Evolutionary conservation across 2,113 vertebrate genomes (phyloP), one percentile per base, ranked within the genome.

Genomic region (Excalfactoria chinensis): DNA sequence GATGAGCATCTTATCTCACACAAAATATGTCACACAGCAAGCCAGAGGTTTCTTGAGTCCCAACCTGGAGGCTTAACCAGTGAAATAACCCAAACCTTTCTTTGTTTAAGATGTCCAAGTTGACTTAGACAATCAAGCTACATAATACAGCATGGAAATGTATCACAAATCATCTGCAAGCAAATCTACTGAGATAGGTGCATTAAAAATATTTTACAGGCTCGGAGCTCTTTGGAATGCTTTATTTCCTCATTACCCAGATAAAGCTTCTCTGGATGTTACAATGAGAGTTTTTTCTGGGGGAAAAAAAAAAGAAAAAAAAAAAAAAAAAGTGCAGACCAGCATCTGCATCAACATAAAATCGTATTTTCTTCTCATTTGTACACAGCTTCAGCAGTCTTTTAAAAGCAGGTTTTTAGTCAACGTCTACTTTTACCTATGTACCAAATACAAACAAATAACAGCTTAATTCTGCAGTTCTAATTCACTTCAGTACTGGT

Each of bases 201-300:
- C 7, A 30, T 64, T 53, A 25, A 84, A 90, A 72, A 64, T 53
- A 48, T 41, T 69, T 26, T 17, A 48, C 5, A 40, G 30, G 63
- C 8, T 66, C 0, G 0, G 17, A 63, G 13, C 4, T 80, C 14
- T 30, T 56, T 2, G 2, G 19, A 89, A 59, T 71, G 67, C 1
- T n/a, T 43, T 64, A 17, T 68, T 85, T 55, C 8, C 7, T 44
- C 35, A 26, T 75, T 53, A 82, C 4, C 58, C 48, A 53, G 7
- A 66, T 26, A 32, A 43, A 66, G 51, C 30, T 56, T 16, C 22
- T 72, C 22, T 23, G 0, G 3, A 30, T 21, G 16, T 15, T 40
- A 51, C 23, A 68, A 64, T 28, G 4, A n/a, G 5, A n/a, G 21
- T 59, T n/a, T 20, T 77, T 76, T 71, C 53, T 70, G n/a, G 37